Base-by-base conservation (phyloP, 1,140 invertebrate species). In the Brachionus calyciflorus region DNA sequence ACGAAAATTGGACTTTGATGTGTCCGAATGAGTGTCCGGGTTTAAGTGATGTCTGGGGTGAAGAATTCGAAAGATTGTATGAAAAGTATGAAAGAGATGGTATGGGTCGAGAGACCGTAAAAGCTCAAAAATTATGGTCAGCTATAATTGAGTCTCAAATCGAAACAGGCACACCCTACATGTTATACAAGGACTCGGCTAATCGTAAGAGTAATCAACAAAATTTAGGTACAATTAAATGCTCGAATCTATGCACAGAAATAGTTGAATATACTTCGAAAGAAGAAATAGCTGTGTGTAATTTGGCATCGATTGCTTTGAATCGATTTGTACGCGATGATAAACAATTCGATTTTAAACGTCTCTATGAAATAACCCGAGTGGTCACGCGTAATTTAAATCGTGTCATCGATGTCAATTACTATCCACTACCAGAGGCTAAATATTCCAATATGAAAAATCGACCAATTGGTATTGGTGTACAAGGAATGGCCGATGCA, bases 151-250 rank as follows among this genome's bases (percentile, higher is more conserved):
- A 94, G 82, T 89, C 94, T 0, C 97, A 99, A 88, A 92, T 96
- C 3, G 97, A 99, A 88, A 99, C 96, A 17, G 97, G 97, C 28
- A 95, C 91, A 17, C 96, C 97, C 4, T 99, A 96, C 82, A 98
- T 99, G 93, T 84, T 88, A 0, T 98, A 96, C 82, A 98, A 98
- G 85, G 97, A 99, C 87, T 89, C 93, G 14, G 98, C 96, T 81
- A 99, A 99, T 82, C 86, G 91, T 7, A 99, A 99, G 86, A 94
- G 92, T 63, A 99, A 99, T 85, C 97, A 99, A 82, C 90, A 99
- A 85, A 98, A 99, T 86, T 84, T 99, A 19, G 97, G 96, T 28
- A 99, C 96, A 4, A 98, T 99, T 77, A 97, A 96, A 85, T 95
- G 94, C 83, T 96, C 93, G 78, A 99, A 99, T 85, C 86, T 99